Base-by-base conservation (phyloP, 2,888 invertebrate species). In the Pyrochroa serraticornis region DNA sequence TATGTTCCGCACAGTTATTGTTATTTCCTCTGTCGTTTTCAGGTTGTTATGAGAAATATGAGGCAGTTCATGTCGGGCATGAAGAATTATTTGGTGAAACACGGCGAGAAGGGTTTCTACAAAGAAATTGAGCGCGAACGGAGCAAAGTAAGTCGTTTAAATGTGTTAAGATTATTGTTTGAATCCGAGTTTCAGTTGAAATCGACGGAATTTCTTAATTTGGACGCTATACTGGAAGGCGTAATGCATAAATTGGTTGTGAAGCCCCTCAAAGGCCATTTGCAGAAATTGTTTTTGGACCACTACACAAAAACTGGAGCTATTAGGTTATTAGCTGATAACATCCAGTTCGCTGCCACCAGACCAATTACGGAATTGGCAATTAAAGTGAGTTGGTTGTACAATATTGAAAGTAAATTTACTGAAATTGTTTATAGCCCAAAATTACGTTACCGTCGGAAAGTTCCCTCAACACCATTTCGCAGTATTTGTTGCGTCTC, bases 51-150 rank as follows among this genome's bases (percentile, higher is more conserved):
- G 92, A 84, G 92, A 58, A 93, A 93, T 73, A 92, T 96, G 83
- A 86, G 97, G 0, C 96, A 97, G 78, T 98, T 97, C 77, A 96
- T 97, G 93, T 96, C 93, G 9, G 97, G 97, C 52, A 97, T 98
- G 90, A 97, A 97, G 79, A 98, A 98, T 79, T 98, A 97, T 79
- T 83, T 97, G 58, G 93, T 97, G 32, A 96, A 96, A 73, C 95
- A 96, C 71, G 97, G 97, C 10, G 97, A 97, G 76, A 89, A 92
- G 60, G 93, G 93, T 69, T 92, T 97, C 75, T 93, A 94, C 75
- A 90, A 89, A 68, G 90, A 96, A 76, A 93, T 97, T 41, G 93
- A 95, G 77, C 86, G 88, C 70, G 93, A 94, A 77, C 83, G 93
- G 63, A 84, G 86, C 51, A 91, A 92, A 82, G 90, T 90, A 80